A percentile compares a stretch with the other conserved stretches of the same genome.
Conservation (phyloP, 1,140 invertebrate genomes). For the Lepidostoma basale region DNA sequence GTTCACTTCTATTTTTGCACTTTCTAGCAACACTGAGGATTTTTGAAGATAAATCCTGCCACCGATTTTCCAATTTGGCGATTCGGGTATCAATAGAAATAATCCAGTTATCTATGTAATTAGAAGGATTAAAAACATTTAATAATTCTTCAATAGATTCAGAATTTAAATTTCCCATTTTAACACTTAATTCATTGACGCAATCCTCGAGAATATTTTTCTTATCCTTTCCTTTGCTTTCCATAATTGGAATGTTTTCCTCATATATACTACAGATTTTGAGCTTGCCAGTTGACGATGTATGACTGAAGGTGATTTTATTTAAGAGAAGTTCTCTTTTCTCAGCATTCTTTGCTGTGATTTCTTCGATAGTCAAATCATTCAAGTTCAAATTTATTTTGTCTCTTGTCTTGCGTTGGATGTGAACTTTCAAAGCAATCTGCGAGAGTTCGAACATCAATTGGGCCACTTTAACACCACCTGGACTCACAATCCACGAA, state of each 20-base stretch:
- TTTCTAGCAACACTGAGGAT: neutral
- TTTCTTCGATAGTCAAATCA: conserved; percentile 17
- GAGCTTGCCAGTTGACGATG: conserved; percentile 16
- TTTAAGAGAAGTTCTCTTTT: neutral
- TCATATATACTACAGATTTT: conserved; percentile 30
- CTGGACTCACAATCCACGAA: conserved; percentile 37
- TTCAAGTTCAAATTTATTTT: conserved; percentile 10
- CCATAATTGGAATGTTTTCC: conserved; percentile 9
- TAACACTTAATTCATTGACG: neutral
- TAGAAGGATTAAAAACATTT: conserved; percentile 16
- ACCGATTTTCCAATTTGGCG: conserved; percentile 1
- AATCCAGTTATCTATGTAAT: conserved; percentile 28
- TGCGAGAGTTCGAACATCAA: conserved; percentile 40
- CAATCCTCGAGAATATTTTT: conserved; percentile 2
- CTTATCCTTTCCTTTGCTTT: conserved; percentile 14
- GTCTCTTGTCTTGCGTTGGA: conserved; percentile 18
- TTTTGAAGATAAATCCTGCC: conserved; percentile 13
- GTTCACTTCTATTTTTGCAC: conserved; percentile 32
- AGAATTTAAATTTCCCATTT: neutral
- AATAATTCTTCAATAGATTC: conserved; percentile 19
- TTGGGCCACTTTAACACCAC: conserved; percentile 37
- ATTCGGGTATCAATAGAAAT: conserved; percentile 23
- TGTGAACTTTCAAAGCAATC: conserved; percentile 30
- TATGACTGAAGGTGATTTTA: conserved; percentile 10
- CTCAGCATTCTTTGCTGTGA: neutral